These are phyloP conservation scores for Lophotriccus pileatus DNA, from an alignment of 2,797 vertebrate species.

Conservation along the genomic window DNA sequence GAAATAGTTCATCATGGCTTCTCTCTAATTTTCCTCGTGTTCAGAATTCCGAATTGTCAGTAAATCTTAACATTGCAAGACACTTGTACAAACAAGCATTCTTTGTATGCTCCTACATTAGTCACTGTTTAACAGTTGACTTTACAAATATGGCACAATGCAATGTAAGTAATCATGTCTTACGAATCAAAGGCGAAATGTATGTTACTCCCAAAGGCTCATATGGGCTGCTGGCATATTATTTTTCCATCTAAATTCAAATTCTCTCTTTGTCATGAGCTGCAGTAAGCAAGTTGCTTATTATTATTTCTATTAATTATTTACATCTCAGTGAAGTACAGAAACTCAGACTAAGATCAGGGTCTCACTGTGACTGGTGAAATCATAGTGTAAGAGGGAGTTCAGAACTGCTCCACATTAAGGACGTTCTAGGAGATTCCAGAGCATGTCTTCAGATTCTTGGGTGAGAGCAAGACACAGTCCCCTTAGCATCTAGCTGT, in stretches of 20 bases:
- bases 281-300: background rate
- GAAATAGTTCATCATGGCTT: background rate
- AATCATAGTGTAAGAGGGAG: background rate
- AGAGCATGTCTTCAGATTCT: background rate
- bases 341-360: background rate
- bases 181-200: background rate
- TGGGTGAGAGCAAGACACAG: background rate
- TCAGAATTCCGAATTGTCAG: background rate
- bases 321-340: fast-evolving
- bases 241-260: background rate
- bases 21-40: background rate
- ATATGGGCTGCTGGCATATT: background rate
- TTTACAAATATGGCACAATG: background rate
- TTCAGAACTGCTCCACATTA: background rate
- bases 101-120: background rate
- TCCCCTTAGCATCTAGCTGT: background rate
- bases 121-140: background rate
- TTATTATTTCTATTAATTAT: background rate
- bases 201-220: background rate
- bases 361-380: background rate
- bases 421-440: background rate
- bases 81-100: background rate
- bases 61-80: background rate
- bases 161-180: background rate
- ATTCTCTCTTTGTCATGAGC: background rate